Conservation (phyloP, 2,888 invertebrate genomes). For the Hoplodrina blanda region DNA sequence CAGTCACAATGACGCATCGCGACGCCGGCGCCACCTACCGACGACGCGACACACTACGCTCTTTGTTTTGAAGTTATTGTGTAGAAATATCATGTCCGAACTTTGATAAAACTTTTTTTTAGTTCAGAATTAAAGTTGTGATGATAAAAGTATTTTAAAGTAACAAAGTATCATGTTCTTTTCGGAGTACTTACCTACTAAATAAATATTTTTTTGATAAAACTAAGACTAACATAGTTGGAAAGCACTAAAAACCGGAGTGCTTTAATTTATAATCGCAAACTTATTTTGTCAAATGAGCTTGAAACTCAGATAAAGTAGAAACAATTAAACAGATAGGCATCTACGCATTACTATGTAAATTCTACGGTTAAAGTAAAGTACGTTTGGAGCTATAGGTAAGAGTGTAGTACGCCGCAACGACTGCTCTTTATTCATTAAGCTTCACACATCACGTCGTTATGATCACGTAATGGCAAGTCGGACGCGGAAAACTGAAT, state of each 20-base stretch:
- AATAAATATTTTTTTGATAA: neutral
- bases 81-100: slow-evolving; percentile 5
- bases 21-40: slow-evolving; percentile 62
- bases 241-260: neutral
- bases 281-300: slow-evolving; percentile 10
- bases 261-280: neutral
- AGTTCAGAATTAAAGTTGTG: neutral
- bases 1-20: slow-evolving; percentile 70
- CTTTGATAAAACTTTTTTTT: slow-evolving; percentile 11
- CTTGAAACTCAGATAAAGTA: slow-evolving; percentile 12
- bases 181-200: neutral
- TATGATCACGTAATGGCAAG: slow-evolving; percentile 66
- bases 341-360: slow-evolving; percentile 41
- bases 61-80: slow-evolving; percentile 49
- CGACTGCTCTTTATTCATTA: slow-evolving; percentile 62
- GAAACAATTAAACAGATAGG: slow-evolving; percentile 40
- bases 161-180: neutral
- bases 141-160: neutral
- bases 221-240: neutral
- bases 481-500: slow-evolving; percentile 70
- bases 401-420: slow-evolving; percentile 33
- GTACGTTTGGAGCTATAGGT: slow-evolving; percentile 29
- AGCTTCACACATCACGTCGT: slow-evolving; percentile 65
- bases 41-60: slow-evolving; percentile 24
- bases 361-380: slow-evolving; percentile 41